A percentile compares a stretch with the other conserved stretches of the same genome.
phyloP scores from a whole-genome alignment of 2,797 vertebrate genomes.

The Sebastes hubbsi region DNA sequence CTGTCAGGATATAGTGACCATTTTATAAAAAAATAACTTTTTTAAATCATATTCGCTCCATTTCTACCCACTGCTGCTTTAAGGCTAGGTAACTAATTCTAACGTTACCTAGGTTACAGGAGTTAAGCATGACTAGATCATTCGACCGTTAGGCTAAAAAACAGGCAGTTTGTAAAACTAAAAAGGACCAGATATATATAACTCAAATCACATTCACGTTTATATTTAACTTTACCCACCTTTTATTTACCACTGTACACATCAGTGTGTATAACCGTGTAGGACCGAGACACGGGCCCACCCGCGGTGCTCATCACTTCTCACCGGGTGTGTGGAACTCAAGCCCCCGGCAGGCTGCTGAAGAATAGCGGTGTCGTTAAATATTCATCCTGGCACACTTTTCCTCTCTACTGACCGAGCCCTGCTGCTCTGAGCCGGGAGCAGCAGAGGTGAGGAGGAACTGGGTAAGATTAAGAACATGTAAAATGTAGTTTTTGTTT shows the following conservation, averaged over 20 bases:
- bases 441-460: neutral
- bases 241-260: conserved; percentile 11
- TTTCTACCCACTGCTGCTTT: too few species aligned
- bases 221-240: neutral
- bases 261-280: neutral
- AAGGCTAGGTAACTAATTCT: neutral
- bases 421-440: conserved; percentile 33
- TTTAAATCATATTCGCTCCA: too few species aligned
- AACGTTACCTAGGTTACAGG: neutral
- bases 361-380: conserved; percentile 79
- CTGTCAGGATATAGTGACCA: too few species aligned
- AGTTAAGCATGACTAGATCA: neutral
- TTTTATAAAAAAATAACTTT: too few species aligned
- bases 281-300: conserved; percentile 21
- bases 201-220: neutral
- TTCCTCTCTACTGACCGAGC: conserved; percentile 40
- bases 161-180: neutral
- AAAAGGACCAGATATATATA: rapidly evolving
- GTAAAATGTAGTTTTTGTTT: neutral
- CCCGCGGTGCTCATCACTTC: conserved; percentile 67
- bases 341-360: conserved; percentile 65
- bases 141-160: neutral
- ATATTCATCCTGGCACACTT: conserved; percentile 76
- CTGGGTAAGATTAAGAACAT: neutral
- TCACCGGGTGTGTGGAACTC: conserved; percentile 70